phyloP scores from a whole-genome alignment of 2,797 vertebrate genomes.

The Erethizon dorsatum region DNA sequence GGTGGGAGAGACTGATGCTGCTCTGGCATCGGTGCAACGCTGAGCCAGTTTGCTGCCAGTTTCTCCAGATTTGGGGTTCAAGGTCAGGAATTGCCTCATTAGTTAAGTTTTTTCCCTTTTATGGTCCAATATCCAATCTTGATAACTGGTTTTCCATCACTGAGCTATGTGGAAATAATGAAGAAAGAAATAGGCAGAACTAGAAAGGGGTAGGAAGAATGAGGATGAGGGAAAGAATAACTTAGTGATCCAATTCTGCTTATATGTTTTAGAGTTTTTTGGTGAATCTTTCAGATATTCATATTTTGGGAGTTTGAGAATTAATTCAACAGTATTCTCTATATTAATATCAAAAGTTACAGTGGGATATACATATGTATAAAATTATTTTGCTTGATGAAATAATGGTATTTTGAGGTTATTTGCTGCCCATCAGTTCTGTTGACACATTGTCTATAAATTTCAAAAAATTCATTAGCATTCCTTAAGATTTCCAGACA shows the following conservation, averaged over 20 bases:
- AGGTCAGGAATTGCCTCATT: background rate
- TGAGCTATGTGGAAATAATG: background rate
- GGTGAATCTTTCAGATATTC: background rate
- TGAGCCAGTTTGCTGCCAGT: background rate
- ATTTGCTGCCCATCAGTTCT: background rate
- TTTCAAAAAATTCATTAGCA: background rate
- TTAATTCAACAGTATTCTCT: constrained; percentile 19
- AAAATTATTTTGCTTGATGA: constrained; percentile 12
- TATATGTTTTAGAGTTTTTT: background rate
- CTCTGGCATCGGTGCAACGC: background rate
- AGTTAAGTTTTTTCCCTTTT: background rate
- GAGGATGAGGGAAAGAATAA: background rate
- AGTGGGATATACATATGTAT: background rate
- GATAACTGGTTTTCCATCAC: background rate
- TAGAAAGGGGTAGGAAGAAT: background rate
- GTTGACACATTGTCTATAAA: background rate
- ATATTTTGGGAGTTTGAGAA: constrained; percentile 8
- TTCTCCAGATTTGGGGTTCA: background rate
- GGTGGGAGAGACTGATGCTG: background rate
- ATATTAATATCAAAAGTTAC: background rate
- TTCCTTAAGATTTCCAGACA: background rate
- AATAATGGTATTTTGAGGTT: background rate
- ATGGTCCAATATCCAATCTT: background rate
- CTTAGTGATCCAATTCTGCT: background rate
- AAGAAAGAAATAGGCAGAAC: background rate